Conservation (phyloP, 2,113 vertebrate species). For the Empidonax traillii region DNA sequence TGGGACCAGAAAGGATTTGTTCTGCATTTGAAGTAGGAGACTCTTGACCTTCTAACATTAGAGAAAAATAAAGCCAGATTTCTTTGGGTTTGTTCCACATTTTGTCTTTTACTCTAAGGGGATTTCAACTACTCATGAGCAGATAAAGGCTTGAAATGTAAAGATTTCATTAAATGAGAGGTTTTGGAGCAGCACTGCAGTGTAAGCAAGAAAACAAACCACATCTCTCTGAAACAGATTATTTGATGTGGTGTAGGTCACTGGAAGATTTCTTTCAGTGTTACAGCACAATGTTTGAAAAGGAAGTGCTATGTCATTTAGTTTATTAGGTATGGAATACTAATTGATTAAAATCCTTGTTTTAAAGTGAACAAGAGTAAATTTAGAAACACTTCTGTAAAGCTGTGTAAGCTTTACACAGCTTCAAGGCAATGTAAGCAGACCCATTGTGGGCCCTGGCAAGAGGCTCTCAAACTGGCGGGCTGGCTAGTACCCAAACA, state of each 20-base stretch:
- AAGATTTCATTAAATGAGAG: background rate
- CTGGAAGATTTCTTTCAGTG: background rate
- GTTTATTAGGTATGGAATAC: background rate
- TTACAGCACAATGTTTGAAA: background rate
- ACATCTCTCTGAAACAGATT: background rate
- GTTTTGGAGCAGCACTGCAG: background rate
- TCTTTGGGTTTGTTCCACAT: background rate
- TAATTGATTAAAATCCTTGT: background rate
- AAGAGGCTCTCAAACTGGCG: background rate
- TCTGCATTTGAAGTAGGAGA: background rate
- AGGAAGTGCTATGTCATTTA: background rate
- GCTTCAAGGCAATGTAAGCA: background rate
- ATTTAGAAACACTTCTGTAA: background rate
- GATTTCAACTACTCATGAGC: background rate
- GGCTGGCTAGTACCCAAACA: accelerated
- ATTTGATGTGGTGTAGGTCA: background rate
- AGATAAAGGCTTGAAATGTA: background rate
- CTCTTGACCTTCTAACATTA: background rate
- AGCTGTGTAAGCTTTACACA: background rate
- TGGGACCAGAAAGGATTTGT: background rate
- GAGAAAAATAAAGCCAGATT: background rate
- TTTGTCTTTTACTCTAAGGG: background rate
- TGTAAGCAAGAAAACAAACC: background rate
- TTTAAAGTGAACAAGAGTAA: background rate
- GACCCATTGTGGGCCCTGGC: background rate